Base-by-base conservation (phyloP, 2,797 vertebrate genomes). In the Botia kubotai region DNA sequence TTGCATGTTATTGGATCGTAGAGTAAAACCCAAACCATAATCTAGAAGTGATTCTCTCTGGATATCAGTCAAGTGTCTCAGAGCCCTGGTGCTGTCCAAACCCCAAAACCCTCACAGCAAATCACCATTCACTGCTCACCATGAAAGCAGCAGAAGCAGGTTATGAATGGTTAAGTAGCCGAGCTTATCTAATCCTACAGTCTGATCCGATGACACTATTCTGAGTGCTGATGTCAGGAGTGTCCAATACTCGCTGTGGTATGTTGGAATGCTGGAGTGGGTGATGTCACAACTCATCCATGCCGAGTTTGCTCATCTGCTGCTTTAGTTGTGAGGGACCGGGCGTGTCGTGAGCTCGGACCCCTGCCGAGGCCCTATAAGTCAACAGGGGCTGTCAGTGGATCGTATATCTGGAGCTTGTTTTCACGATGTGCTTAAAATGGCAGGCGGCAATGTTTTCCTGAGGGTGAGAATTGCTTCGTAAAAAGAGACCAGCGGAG, bases 211-310 rank as follows among this genome's bases (percentile, higher is more conserved):
- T 78, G 84, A 74, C 80, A 80, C 93, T 95, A 93, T 94, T 94
- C 93, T 92, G 93, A 94, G 91, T 86, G 87, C 78, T 93, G 90
- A 90, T 90, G 90, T 93, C 92, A 94, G 89, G 88, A 84, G 88
- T 33, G 71, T 86, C 88, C 39, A 36, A 89, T 90, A 91, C 90
- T 89, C 90, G 87, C 90, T 88, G 72, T 8, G 80, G 73, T 89
- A 92, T 94, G 90, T 87, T 88, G 89, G 88, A 90, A 90, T 89
- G 87, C 87, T 88, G 87, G 87, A 86, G 80, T 36, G 52, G 84
- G 86, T 94, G 94, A 94, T 91, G 92, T 95, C 93, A 93, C 84
- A 83, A 60, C 60, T 84, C 80, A 87, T 87, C 82, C 89, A 63
- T 88, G 88, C 87, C 81, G 84, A 84, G 76, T 88, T 88, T 57